Base-by-base conservation (phyloP, 2,797 vertebrate species). In the Diglossa cyanea region DNA sequence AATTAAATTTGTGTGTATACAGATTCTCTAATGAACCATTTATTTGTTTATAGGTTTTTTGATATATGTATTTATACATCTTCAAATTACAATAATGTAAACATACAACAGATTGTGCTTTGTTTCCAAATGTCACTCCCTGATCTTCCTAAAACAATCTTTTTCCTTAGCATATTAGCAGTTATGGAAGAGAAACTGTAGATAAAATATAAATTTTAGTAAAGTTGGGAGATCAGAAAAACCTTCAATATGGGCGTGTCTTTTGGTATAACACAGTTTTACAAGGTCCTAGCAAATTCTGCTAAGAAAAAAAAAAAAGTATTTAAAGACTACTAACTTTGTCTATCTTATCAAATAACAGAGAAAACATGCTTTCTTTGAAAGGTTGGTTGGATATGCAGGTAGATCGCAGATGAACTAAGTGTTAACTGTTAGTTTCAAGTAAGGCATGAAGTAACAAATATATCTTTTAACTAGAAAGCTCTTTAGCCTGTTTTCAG, bases 91-190 rank as follows among this genome's bases (percentile, higher is more conserved):
- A n/a, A 44, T 42, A 54, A 58, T 13, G 20, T 42, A 63, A 71
- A 7, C 17, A 21, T n/a, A 54, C 4, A 31, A 31, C 0, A 14
- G 19, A 40, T 3, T 30, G 3, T 33, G 3, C 4, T 75, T 40
- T 14, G 9, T 67, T 82, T 79, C 18, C 24, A 91, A 72, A 63
- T 28, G 4, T 8, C 17, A 23, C 25, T 60, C 13, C 11, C n/a
- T 58, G 13, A 10, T 14, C 12, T 2, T 58, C 6, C 8, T 37
- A n/a, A 16, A 74, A 39, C 1, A 25, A 4, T 26, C 9, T 30
- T 47, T 80, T 67, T 62, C 20, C 10, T 88, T 35, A 26, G 9
- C 11, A 24, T 51, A 50, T n/a, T 68, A 42, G 4, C 11, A 76
- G 10, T 39, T 57, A 30, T 16, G 8, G 31, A 63, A 44, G n/a